Conservation (phyloP, 2,113 vertebrate genomes). For the Lathamus discolor region DNA sequence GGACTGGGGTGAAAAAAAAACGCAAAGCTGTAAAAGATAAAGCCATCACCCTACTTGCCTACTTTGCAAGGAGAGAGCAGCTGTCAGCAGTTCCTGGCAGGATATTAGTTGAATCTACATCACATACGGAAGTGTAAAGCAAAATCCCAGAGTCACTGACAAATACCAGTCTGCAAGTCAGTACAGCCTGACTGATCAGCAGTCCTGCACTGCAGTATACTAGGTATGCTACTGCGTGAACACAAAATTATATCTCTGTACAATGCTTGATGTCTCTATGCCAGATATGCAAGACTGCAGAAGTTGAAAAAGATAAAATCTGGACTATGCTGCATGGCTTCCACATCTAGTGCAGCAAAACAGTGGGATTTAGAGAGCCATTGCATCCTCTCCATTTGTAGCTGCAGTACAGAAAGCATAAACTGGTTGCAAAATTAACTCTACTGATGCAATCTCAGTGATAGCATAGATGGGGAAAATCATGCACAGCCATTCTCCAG, state of each 20-base stretch:
- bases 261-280: background rate
- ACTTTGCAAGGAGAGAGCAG: background rate
- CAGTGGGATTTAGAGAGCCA: background rate
- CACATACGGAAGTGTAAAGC: background rate
- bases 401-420: background rate
- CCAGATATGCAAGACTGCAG: background rate
- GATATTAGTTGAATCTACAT: background rate
- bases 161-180: background rate
- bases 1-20: background rate
- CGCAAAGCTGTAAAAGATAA: background rate
- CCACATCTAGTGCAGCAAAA: background rate
- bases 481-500: background rate
- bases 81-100: background rate
- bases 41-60: background rate
- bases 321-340: background rate
- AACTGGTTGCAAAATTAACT: background rate
- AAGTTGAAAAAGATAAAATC: background rate
- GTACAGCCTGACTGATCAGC: background rate
- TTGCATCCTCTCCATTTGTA: background rate
- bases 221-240: background rate
- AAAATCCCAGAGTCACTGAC: background rate
- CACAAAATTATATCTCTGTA: background rate
- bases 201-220: background rate
- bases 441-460: background rate
- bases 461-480: background rate